Base-by-base conservation (phyloP, 2,888 invertebrate species). In the Vannuccia rotundouncinata region DNA sequence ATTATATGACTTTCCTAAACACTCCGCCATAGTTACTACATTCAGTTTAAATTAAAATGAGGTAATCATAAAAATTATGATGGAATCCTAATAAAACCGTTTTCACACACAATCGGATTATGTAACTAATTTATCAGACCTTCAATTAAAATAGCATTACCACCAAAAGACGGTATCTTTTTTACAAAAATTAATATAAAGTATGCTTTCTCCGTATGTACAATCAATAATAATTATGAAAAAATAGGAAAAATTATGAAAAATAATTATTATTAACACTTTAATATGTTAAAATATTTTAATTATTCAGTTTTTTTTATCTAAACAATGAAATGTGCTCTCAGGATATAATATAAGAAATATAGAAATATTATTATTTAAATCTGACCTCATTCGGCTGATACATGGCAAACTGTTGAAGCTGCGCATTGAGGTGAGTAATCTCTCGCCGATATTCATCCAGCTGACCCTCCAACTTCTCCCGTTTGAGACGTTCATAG, bases 401-500 rank as follows among this genome's bases (percentile, higher is more conserved):
- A 17, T 73, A 27, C 17, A 79, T 27, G 22, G 66, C 25, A 59
- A 59, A 79, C n/a, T 31, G 73, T 27, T 85, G 84, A 31, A 86
- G 81, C 79, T 85, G 83, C 17, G 85, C 83, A 77, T 84, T 84
- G 5, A 87, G 83, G 81, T 85, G 85, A 1, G 85, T 84, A 78
- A 87, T 85, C 79, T 88, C 87, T 66, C 85, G 81, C 45, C 87
- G 82, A 82, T 86, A 87, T 82, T 87, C 85, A 79, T 88, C 88
- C 25, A 88, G 82, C 82, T 86, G 85, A 2, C 86, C 87, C 81
- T 88, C 88, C 27, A 87, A 83, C 77, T 86, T 86, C 82, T 88
- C 88, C 60, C 88, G 82, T 45, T 85, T 82, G 75, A 87, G 81
- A 74, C 87, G 83, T 83, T 88, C 88, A 82, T 87, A 86, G 78